Evolutionary conservation across 2,888 invertebrate species (phyloP).

Genomic region (Chalcosyrphus nemorum): DNA sequence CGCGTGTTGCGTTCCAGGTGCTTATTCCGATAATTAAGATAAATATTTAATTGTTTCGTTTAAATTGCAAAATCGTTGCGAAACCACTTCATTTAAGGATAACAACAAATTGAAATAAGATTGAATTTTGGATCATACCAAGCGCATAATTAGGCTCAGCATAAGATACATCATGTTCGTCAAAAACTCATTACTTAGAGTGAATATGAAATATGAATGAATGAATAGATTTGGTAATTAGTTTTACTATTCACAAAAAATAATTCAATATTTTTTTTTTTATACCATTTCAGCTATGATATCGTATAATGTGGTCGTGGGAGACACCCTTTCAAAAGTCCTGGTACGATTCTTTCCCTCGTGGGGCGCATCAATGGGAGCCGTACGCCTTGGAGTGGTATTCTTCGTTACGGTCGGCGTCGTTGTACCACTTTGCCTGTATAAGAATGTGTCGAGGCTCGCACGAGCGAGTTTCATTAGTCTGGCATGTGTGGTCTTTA

Average conservation of each 20-base stretch:
- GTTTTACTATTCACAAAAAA: no score
- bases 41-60: slow-evolving; percentile 16
- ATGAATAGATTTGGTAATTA: no score
- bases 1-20: neutral
- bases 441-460: slow-evolving; percentile 86
- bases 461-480: slow-evolving; percentile 82
- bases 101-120: neutral
- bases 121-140: neutral
- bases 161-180: neutral
- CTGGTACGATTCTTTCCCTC: slow-evolving; percentile 86
- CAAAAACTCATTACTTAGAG: neutral
- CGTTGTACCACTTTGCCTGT: slow-evolving; percentile 90
- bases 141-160: neutral
- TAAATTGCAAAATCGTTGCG: neutral
- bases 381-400: slow-evolving; percentile 84
- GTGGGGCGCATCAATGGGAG: slow-evolving; percentile 82
- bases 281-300: slow-evolving; percentile 88
- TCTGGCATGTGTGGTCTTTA: slow-evolving; percentile 88
- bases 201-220: neutral
- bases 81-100: neutral
- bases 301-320: slow-evolving; percentile 93
- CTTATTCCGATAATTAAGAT: neutral
- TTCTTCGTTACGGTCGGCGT: slow-evolving; percentile 88
- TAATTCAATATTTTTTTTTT: neutral
- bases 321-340: slow-evolving; percentile 92